Evolutionary conservation across 2,113 vertebrate species (phyloP).

Genomic region (Sula dactylatra): DNA sequence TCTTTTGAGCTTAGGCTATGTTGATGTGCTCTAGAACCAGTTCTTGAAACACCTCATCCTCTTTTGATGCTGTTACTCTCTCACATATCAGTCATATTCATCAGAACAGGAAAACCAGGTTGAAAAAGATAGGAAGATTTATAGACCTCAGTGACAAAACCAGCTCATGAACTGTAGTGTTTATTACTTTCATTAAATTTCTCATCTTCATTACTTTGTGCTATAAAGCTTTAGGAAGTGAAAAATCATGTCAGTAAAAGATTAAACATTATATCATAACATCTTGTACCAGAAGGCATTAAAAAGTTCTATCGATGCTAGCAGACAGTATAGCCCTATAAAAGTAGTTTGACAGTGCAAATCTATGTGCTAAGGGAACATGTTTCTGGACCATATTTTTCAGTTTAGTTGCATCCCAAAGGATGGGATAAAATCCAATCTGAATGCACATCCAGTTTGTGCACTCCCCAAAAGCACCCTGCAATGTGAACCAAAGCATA

Average conservation of each 20-base stretch:
- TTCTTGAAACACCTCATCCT: not conserved
- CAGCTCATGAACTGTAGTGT: not conserved
- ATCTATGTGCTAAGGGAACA: not conserved
- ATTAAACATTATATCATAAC: not conserved
- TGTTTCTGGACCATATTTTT: not conserved
- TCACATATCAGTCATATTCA: too few species aligned
- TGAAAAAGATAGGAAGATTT: not conserved
- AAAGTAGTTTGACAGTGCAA: not conserved
- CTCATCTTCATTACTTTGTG: not conserved
- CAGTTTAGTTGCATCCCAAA: not conserved
- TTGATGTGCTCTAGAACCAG: not conserved
- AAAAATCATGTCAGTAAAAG: not conserved
- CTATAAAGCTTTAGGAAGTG: not conserved
- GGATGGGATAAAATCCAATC: not conserved
- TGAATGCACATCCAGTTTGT: not conserved
- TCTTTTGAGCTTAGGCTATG: not conserved
- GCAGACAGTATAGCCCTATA: not conserved
- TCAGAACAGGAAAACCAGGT: not conserved
- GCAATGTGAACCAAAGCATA: not conserved
- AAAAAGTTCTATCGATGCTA: not conserved
- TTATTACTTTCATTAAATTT: not conserved
- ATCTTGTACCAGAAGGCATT: not conserved
- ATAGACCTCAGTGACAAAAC: not conserved
- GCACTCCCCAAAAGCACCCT: not conserved
- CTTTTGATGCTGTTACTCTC: not conserved